Conservation (phyloP, 2,113 vertebrate genomes). For the Beaufortia kweichowensis region DNA sequence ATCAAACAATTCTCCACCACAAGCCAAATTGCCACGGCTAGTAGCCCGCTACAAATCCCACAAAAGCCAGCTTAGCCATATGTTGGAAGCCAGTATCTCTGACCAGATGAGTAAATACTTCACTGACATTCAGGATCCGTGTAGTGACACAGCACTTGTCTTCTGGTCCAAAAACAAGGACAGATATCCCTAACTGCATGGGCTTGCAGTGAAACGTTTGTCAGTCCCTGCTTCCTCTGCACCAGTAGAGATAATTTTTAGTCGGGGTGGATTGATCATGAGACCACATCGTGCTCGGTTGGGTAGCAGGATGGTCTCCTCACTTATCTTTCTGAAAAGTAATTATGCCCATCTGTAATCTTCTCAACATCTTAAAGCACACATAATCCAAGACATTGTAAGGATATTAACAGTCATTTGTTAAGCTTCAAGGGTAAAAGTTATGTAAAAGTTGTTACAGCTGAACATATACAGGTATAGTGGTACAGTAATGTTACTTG, state of each 20-base stretch:
- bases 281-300: neutral
- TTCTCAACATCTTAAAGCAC: neutral
- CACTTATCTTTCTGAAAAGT: neutral
- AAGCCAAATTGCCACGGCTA: slow-evolving; percentile 17
- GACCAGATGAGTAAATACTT: too few relatives aligned
- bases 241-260: slow-evolving; percentile 34
- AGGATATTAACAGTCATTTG: too few relatives aligned
- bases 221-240: slow-evolving; percentile 29
- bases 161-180: slow-evolving; percentile 25
- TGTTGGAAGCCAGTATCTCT: neutral
- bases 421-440: too few relatives aligned
- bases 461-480: too few relatives aligned
- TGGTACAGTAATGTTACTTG: too few relatives aligned
- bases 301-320: slow-evolving; percentile 1
- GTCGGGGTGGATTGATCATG: too few relatives aligned
- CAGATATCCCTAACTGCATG: slow-evolving; percentile 34
- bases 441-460: too few relatives aligned
- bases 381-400: neutral
- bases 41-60: slow-evolving; percentile 18
- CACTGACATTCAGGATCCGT: neutral
- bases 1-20: slow-evolving; percentile 17
- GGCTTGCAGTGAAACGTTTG: slow-evolving; percentile 9
- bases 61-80: neutral
- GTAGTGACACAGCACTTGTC: slow-evolving; percentile 23
- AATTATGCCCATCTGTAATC: neutral